Evolutionary conservation across 2,888 invertebrate genomes (phyloP), one percentile per base, ranked within the genome.

Genomic region (Chymomyza amoena): DNA sequence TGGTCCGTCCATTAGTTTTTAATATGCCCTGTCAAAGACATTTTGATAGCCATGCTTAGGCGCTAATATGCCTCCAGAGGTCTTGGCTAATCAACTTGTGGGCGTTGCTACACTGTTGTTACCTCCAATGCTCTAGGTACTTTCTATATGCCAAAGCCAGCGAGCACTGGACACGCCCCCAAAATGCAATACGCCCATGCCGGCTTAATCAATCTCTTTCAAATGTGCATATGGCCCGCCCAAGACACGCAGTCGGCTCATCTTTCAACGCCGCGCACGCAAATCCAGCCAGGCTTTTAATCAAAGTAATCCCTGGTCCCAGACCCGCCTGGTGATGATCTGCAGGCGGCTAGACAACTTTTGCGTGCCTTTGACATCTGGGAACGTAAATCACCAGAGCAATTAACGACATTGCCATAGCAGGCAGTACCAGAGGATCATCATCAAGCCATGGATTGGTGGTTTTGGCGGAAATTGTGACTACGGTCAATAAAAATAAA

Each of bases 401-500:
- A 89, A 86, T 86, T 89, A 86, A 89, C 77, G 79, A 78, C 70
- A 73, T 54, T 54, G 54, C 75, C 80, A 80, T 62, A 2, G 39
- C 20, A n/a, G 15, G 9, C 18, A 9, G 54, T n/a, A 77, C 77
- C 16, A 57, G 59, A 61, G 59, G 66, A 78, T 71, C 68, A 74
- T 71, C 68, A 74, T 69, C 69, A 61, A 75, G 64, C 63, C 77
- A 76, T 72, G 81, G 66, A 61, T 50, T 67, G 68, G 10, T 71
- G 61, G 67, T 70, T 68, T 69, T 36, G 57, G 65, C 88, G 79
- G 81, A 86, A 88, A 86, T 88, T 81, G 87, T 79, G 39, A 82
- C 82, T 88, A 81, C 81, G 88, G 69, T 67, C 81, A 89, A 86
- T 89, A 86, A 86, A 89, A 89, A 79, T 86, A 89, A 86, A 86